These are phyloP conservation scores for Turnix velox DNA, from an alignment of 2,113 vertebrate genomes.

Conservation along the genomic window DNA sequence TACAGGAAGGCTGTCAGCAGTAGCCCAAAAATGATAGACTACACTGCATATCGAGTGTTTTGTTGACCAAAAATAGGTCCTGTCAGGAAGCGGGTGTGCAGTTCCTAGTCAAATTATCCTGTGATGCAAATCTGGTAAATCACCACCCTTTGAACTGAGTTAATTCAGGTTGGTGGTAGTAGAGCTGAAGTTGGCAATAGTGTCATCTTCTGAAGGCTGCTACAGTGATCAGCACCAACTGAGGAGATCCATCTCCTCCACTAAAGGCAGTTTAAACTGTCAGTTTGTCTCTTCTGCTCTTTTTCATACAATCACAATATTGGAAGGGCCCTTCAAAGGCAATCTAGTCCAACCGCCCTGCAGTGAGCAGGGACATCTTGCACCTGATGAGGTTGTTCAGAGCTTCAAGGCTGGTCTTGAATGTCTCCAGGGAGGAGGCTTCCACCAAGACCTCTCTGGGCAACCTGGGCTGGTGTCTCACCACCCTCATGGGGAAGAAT, in stretches of 20 bases:
- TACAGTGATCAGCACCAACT: background rate
- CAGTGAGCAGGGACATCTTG: no score
- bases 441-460: no score
- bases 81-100: background rate
- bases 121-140: background rate
- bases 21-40: background rate
- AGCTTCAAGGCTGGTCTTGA: no score
- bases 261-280: background rate
- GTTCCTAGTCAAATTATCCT: background rate
- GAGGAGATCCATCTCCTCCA: background rate
- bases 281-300: background rate
- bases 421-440: no score
- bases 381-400: no score
- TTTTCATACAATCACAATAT: no score
- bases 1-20: background rate
- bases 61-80: background rate
- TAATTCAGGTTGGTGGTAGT: background rate
- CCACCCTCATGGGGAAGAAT: no score
- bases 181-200: background rate
- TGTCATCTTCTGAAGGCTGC: background rate
- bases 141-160: background rate
- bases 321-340: no score
- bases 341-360: no score
- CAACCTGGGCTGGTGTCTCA: no score
- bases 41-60: background rate